phyloP scores from a whole-genome alignment of 2,888 invertebrate genomes.

The Amaurobius ferox region DNA sequence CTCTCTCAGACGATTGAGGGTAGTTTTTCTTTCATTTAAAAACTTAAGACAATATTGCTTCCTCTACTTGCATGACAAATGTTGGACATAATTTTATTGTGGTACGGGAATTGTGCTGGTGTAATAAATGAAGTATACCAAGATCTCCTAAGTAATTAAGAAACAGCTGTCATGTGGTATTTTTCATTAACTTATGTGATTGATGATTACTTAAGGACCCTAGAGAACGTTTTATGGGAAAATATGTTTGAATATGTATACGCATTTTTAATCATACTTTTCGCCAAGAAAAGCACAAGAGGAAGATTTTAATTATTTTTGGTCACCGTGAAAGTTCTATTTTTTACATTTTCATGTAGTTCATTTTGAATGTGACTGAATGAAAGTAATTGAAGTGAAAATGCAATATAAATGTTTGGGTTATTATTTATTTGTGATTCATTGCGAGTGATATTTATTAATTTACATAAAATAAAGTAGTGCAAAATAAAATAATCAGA shows the following conservation, averaged over 20 bases:
- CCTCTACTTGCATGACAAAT: background rate
- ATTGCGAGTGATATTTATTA: no score
- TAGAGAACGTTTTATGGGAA: background rate
- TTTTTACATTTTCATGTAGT: background rate
- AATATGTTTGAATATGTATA: constrained; percentile 1
- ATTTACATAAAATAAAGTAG: no score
- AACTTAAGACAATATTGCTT: background rate
- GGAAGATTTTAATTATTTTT: background rate
- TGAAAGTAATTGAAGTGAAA: background rate
- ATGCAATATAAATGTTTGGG: background rate
- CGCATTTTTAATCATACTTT: background rate
- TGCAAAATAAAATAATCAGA: no score
- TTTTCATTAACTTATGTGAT: constrained; percentile 12
- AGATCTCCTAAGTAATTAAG: constrained; percentile 3
- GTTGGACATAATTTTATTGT: background rate
- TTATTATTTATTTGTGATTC: no score
- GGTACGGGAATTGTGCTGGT: background rate
- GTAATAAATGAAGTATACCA: background rate
- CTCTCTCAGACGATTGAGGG: background rate
- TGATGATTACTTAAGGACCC: constrained; percentile 4
- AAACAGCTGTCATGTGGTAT: background rate
- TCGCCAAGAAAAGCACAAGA: background rate
- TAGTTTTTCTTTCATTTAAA: background rate
- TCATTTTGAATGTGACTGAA: background rate
- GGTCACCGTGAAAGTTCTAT: background rate